Evolutionary conservation across 2,888 invertebrate genomes (phyloP).

Genomic region (Stenotaenia linearis): DNA sequence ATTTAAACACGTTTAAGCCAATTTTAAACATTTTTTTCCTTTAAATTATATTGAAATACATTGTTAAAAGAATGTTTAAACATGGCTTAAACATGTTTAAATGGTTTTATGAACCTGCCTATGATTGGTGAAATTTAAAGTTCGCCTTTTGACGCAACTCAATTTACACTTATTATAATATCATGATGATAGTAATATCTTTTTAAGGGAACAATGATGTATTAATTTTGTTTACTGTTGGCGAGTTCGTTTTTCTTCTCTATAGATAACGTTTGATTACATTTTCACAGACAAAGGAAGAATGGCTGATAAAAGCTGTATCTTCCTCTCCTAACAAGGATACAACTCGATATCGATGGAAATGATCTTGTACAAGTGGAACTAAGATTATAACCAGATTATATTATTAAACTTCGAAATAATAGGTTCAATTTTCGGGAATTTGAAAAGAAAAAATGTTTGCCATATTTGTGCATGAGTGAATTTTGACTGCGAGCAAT

Average conservation of each 20-base stretch:
- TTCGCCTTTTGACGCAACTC: not conserved
- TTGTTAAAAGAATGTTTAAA: no score
- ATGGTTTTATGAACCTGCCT: no score
- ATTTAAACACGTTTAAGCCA: no score
- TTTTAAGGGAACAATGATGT: not conserved
- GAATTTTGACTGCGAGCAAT: not conserved
- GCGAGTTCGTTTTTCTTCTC: not conserved
- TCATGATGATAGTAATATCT: not conserved
- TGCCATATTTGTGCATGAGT: not conserved
- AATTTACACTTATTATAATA: not conserved
- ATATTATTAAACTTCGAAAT: not conserved
- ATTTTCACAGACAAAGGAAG: slow-evolving; percentile 10
- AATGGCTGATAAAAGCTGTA: not conserved
- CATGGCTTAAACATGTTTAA: no score
- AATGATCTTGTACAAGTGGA: not conserved
- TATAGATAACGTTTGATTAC: slow-evolving; percentile 5
- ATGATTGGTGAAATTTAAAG: not conserved
- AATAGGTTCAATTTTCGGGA: no score
- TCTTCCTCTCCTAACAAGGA: not conserved
- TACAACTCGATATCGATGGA: not conserved
- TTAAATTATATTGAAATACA: no score
- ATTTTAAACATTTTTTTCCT: no score
- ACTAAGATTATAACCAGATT: not conserved
- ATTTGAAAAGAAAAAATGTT: not conserved
- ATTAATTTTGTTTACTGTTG: slow-evolving; percentile 15